A percentile compares a stretch with the other conserved stretches of the same genome.
Conservation (phyloP, 1,140 invertebrate species). For the Polypedilum vanderplanki region DNA sequence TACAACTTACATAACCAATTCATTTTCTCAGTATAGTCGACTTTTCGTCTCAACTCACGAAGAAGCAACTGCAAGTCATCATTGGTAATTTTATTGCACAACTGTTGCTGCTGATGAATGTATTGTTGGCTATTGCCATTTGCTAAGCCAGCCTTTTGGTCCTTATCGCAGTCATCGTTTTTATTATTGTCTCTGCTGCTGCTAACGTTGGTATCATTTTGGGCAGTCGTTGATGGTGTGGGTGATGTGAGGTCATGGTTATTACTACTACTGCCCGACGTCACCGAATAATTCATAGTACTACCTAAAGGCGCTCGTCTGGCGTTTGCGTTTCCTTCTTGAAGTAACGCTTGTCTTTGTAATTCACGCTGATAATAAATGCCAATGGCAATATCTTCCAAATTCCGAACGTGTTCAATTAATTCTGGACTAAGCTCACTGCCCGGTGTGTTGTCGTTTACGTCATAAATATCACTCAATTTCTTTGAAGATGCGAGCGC, state of each 20-base stretch:
- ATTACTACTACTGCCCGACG: not conserved
- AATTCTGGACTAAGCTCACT: not conserved
- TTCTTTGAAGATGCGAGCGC: not conserved
- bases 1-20: constrained; percentile 44
- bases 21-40: constrained; percentile 44
- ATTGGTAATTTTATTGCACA: constrained; percentile 29
- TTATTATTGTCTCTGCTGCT: constrained; percentile 16
- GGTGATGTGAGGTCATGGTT: constrained; percentile 1
- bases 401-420: not conserved
- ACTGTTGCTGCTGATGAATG: not conserved
- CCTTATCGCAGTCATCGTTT: constrained; percentile 8
- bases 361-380: constrained; percentile 23
- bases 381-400: not conserved
- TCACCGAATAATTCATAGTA: constrained; percentile 23
- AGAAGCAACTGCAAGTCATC: constrained; percentile 41
- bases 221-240: not conserved
- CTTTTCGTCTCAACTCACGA: constrained; percentile 43
- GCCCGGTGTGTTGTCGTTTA: not conserved
- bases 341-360: not conserved
- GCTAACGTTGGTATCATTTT: not conserved
- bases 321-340: not conserved
- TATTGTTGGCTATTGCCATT: not conserved
- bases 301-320: not conserved
- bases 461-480: not conserved
- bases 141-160: not conserved